Evolutionary conservation across 2,797 vertebrate species (phyloP).

Genomic region (Thaleichthys pacificus): DNA sequence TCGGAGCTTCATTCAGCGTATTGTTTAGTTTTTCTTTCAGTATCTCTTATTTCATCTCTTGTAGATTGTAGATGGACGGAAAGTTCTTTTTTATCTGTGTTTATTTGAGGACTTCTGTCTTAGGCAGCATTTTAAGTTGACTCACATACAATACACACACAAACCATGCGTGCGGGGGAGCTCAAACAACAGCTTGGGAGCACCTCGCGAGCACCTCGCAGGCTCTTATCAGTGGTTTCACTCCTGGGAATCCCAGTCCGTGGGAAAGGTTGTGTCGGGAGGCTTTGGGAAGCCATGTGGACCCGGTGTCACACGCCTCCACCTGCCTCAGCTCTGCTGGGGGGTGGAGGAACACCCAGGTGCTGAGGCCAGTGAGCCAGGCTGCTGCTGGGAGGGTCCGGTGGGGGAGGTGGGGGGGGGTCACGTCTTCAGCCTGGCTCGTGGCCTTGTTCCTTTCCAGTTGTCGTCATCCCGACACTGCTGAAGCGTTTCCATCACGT

Average conservation of each 20-base stretch:
- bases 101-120: not conserved
- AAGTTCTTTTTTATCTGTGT: not conserved
- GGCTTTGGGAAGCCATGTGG: constrained; percentile 47
- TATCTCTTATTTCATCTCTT: not conserved
- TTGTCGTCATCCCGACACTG: no score
- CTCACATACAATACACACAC: not conserved
- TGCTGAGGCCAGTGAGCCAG: not conserved
- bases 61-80: not conserved
- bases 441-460: no score
- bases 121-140: not conserved
- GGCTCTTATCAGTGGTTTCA: constrained; percentile 47
- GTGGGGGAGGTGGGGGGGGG: no score
- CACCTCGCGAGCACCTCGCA: no score
- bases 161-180: no score
- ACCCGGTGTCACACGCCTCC: constrained; percentile 53
- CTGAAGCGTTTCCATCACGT: no score
- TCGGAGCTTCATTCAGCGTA: not conserved
- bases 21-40: not conserved
- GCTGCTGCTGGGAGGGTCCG: no score
- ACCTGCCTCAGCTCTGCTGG: constrained; percentile 4
- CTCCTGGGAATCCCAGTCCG: constrained; percentile 11
- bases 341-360: no score
- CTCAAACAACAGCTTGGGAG: no score
- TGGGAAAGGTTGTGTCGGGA: constrained; percentile 43
- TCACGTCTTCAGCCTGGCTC: no score